Conservation (phyloP, 2,113 vertebrate species). For the Columba janthina region DNA sequence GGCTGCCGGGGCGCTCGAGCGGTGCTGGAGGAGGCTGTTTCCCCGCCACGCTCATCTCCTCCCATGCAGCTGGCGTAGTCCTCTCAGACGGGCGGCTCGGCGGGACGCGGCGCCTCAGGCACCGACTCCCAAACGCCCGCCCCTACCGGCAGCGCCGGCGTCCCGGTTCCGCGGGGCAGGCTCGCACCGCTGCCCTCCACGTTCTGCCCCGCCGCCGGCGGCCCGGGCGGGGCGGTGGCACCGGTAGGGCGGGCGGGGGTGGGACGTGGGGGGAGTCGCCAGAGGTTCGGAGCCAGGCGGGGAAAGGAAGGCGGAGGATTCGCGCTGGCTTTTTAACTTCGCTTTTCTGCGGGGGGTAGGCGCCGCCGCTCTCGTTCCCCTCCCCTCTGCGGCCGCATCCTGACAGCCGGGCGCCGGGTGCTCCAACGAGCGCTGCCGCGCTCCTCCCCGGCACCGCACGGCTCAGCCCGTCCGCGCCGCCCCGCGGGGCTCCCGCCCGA, state of each 20-base stretch:
- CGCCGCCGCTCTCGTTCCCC: neutral
- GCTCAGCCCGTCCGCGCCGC: neutral
- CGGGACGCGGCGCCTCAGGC: conserved; percentile 71
- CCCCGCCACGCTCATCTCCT: conserved; percentile 88
- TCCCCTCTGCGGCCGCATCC: conserved; percentile 13
- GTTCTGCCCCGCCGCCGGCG: neutral
- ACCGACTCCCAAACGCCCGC: conserved; percentile 59
- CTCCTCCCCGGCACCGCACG: neutral
- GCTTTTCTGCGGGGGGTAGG: neutral
- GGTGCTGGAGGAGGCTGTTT: conserved; percentile 77
- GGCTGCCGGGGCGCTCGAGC: conserved; percentile 83
- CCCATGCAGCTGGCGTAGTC: conserved; percentile 76
- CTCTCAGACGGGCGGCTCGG: conserved; percentile 72
- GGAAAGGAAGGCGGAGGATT: neutral
- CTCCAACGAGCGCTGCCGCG: neutral
- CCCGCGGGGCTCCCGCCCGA: neutral
- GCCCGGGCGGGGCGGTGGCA: neutral
- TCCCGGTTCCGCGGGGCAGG: neutral
- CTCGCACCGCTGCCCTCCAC: neutral
- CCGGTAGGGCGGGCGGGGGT: neutral
- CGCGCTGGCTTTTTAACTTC: conserved; percentile 25
- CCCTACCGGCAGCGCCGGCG: neutral
- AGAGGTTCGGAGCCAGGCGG: neutral
- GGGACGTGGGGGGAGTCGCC: neutral
- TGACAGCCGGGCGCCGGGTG: neutral